These are phyloP conservation scores for Oryzias celebensis DNA, from an alignment of 2,113 vertebrate species.

Conservation along the genomic window DNA sequence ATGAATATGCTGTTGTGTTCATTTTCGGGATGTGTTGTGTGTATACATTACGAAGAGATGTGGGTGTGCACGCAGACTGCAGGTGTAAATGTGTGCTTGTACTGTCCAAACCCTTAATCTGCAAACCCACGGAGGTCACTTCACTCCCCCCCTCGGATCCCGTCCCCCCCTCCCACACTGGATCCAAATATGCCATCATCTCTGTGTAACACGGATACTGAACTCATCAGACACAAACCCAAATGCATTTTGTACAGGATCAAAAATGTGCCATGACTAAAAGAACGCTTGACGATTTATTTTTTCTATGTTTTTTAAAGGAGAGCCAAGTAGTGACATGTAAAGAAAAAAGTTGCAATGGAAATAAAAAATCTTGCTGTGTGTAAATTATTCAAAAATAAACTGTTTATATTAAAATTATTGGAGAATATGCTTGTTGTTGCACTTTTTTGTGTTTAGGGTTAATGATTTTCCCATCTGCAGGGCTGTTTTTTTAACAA, in stretches of 20 bases:
- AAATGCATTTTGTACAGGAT: constrained; percentile 76
- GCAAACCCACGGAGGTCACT: constrained; percentile 53
- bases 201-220: constrained; percentile 66
- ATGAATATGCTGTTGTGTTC: constrained; percentile 64
- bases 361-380: constrained; percentile 84
- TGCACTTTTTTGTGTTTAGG: constrained; percentile 10
- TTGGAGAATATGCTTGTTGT: constrained; percentile 70
- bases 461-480: neutral
- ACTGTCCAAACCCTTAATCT: constrained; percentile 43
- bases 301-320: constrained; percentile 87
- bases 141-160: constrained; percentile 16
- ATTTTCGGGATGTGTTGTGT: constrained; percentile 51
- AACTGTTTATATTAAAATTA: constrained; percentile 97
- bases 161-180: constrained; percentile 67
- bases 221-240: constrained; percentile 40
- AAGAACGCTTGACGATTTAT: constrained; percentile 79
- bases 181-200: constrained; percentile 79
- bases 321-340: constrained; percentile 88
- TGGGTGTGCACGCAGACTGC: constrained; percentile 43
- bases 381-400: constrained; percentile 96
- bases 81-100: constrained; percentile 64
- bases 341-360: constrained; percentile 87
- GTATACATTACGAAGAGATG: constrained; percentile 51
- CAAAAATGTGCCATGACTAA: constrained; percentile 81
- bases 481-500: neutral